Conservation (phyloP, 2,797 vertebrate genomes). For the Amniataba percoides region DNA sequence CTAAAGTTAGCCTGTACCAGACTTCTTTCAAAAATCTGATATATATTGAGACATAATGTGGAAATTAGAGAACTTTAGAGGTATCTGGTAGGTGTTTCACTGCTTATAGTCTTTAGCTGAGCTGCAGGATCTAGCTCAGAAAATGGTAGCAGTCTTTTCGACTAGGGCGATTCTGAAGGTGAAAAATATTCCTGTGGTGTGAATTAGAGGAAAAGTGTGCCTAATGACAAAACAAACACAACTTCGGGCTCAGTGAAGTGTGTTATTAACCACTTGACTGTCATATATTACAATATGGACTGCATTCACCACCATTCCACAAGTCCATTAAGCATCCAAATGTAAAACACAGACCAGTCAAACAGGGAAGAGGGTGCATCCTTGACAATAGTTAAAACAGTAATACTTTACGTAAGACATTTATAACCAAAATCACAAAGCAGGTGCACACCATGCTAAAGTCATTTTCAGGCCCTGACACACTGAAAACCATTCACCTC, state of each 20-base stretch:
- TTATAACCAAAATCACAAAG: constrained; percentile 58
- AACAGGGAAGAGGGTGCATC: constrained; percentile 45
- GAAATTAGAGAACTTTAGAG: neutral
- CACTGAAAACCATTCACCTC: constrained; percentile 61
- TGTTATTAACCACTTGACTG: constrained; percentile 52
- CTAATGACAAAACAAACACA: constrained; percentile 38
- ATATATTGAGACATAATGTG: too few relatives aligned
- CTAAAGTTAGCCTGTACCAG: neutral
- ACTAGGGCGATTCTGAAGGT: neutral
- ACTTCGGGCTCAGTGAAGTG: constrained; percentile 31
- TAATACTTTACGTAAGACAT: constrained; percentile 54
- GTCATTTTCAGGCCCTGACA: constrained; percentile 61
- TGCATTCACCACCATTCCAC: constrained; percentile 43
- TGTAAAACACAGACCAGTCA: constrained; percentile 63
- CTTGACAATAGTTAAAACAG: constrained; percentile 61
- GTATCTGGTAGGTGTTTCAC: neutral
- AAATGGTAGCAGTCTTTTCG: neutral
- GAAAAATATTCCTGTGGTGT: constrained; percentile 5
- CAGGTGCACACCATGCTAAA: constrained; percentile 59
- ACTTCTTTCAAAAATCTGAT: neutral
- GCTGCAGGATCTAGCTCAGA: neutral
- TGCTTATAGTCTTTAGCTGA: neutral
- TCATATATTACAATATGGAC: constrained; percentile 54
- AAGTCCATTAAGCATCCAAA: constrained; percentile 49
- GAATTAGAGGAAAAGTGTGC: constrained; percentile 26